A percentile compares a stretch with the other conserved stretches of the same genome.
phyloP scores from a whole-genome alignment of 2,797 vertebrate genomes.

The Chrysocyon brachyurus region DNA sequence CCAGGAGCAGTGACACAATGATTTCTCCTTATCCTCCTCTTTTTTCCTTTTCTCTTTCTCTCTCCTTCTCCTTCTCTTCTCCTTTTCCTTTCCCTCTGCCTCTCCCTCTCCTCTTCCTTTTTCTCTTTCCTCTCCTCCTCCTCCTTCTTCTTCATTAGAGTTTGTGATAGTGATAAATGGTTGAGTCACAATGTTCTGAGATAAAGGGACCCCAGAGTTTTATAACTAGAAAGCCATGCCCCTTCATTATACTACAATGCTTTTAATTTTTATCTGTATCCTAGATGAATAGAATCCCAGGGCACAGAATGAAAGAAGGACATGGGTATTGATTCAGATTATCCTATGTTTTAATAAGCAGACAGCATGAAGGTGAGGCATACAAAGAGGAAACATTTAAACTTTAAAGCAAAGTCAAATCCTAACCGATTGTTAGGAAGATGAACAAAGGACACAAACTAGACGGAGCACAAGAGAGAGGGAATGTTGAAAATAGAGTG shows the following conservation, averaged over 20 bases:
- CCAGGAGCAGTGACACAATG: not conserved
- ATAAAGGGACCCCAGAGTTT: not conserved
- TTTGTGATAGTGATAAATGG: not conserved
- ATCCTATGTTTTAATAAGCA: not conserved
- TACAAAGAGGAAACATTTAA: not conserved
- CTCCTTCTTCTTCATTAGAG: not conserved
- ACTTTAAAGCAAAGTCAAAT: not conserved
- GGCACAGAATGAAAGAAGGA: not conserved
- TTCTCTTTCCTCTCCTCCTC: not conserved
- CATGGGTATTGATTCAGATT: not conserved
- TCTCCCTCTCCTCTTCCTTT: not conserved
- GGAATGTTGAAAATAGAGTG: not conserved
- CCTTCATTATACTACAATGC: not conserved
- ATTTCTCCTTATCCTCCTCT: not conserved
- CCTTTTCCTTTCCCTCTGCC: too few relatives aligned
- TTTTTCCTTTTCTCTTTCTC: not conserved
- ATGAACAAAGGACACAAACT: not conserved
- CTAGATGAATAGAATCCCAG: not conserved
- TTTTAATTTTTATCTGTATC: not conserved
- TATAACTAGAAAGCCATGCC: not conserved
- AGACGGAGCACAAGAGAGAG: not conserved
- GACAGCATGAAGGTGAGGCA: not conserved
- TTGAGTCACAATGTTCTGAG: not conserved
- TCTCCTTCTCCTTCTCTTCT: not conserved
- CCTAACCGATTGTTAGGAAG: not conserved